Base-by-base conservation (phyloP, 1,140 invertebrate genomes). In the Dendrolimus kikuchii region DNA sequence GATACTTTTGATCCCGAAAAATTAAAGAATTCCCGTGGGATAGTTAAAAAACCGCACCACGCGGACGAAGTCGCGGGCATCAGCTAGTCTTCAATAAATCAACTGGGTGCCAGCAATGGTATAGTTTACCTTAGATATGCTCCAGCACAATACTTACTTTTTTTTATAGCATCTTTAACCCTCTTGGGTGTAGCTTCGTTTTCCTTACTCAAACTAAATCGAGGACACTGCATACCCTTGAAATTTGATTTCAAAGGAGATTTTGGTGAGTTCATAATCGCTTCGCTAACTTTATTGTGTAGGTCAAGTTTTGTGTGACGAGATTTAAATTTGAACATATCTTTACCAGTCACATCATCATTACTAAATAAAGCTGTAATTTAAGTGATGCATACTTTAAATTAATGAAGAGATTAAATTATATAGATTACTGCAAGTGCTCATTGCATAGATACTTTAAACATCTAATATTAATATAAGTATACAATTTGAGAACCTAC, bases 321-420 rank as follows among this genome's bases (percentile, higher is more conserved):
- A 2, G 76, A 80, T 59, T 84, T 83, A 53, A 86, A 86, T 53
- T 81, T 81, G 49, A 80, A 86, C 46, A 86, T 82, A 49, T 83
- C 80, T 59, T 78, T 76, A 5, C 82, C 82, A 40, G 76, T 72
- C 8, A 86, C 77, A 80, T 86, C 82, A 67, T 77, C 77, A 58
- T 61, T 71, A 38, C 59, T 67, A 65, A 86, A 84, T 40, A 86
- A 64, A 48, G 77, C 80, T 84, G 62, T n/a, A 79, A 81, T 23
- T 46, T 52, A 53, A 49, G 42, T 23, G 3, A 23, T 3, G 3
- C 23, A 23, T 2, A 23, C 23, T 23, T 23, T 23, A 23, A 23
- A 23, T 23, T 23, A 23, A 23, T 2, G 23, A 23, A 23, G 23
- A 23, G 23, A 23, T 23, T 23, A 3, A 3, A 23, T 23, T 47